These are phyloP conservation scores for Pocillopora grandis DNA, from an alignment of 92 coral and sea anemone genomes.

Conservation along the genomic window DNA sequence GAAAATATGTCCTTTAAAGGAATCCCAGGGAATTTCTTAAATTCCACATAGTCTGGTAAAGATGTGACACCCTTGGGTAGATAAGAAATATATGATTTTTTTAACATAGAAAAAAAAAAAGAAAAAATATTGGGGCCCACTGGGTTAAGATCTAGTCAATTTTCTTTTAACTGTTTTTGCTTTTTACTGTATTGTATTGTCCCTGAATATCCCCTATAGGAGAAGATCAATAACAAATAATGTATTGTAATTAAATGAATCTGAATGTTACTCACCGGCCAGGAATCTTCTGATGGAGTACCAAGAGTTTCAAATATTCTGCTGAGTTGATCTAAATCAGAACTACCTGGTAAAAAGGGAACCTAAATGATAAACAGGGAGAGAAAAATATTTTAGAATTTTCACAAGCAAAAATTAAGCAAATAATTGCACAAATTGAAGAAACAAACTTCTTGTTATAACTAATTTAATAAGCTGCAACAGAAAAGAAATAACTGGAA, in stretches of 20 bases:
- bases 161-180: too few species aligned
- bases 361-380: conserved; percentile 49
- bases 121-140: background rate
- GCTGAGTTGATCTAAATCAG: conserved; percentile 94
- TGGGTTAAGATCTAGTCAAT: too few species aligned
- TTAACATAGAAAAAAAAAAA: background rate
- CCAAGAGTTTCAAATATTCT: conserved; percentile 95
- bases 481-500: too few species aligned
- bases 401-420: background rate
- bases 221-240: too few species aligned
- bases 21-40: conserved; percentile 91
- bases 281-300: conserved; percentile 90
- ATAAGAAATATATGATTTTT: background rate
- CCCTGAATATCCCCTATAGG: too few species aligned
- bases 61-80: conserved; percentile 74
- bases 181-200: too few species aligned
- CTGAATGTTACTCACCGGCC: conserved; percentile 79
- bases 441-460: background rate
- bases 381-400: background rate
- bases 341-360: conserved; percentile 92
- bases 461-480: too few species aligned
- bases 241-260: background rate
- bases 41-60: conserved; percentile 95
- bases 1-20: conserved; percentile 92
- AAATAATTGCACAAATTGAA: background rate